phyloP scores from a whole-genome alignment of 64 coral and sea anemone genomes.

The Acropora tenuis region DNA sequence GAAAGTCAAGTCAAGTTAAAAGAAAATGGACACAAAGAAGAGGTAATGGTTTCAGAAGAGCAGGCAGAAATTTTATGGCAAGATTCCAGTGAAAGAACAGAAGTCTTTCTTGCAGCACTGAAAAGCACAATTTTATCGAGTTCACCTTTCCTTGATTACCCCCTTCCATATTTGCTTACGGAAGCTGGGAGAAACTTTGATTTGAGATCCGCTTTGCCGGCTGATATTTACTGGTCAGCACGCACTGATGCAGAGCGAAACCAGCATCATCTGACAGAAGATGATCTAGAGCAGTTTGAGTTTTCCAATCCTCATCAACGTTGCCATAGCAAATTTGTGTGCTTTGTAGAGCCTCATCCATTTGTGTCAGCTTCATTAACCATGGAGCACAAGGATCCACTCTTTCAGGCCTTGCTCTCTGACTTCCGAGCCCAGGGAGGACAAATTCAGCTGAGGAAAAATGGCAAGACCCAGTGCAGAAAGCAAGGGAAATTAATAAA shows the following conservation, averaged over 20 bases:
- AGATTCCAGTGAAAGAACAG: slow-evolving; percentile 26
- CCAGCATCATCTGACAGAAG: slow-evolving; percentile 43
- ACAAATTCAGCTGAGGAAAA: slow-evolving; percentile 63
- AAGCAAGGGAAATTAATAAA: not conserved
- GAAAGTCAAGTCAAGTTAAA: not conserved
- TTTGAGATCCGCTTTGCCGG: slow-evolving; percentile 67
- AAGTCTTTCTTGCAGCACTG: slow-evolving; percentile 66
- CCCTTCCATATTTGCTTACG: slow-evolving; percentile 82
- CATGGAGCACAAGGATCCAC: slow-evolving; percentile 39
- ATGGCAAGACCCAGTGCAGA: not conserved
- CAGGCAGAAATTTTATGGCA: not conserved
- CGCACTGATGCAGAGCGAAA: slow-evolving; percentile 26
- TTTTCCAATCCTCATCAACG: slow-evolving; percentile 32
- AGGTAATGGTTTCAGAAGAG: not conserved
- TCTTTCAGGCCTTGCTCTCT: slow-evolving; percentile 63
- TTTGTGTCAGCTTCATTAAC: slow-evolving; percentile 63
- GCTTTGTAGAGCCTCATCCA: slow-evolving; percentile 69
- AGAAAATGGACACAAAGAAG: not conserved
- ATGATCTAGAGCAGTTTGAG: slow-evolving; percentile 77
- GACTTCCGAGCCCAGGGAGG: slow-evolving; percentile 93
- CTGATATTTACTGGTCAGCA: slow-evolving; percentile 86
- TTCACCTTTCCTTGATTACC: slow-evolving; percentile 84
- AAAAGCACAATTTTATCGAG: slow-evolving; percentile 71
- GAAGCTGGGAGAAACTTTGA: slow-evolving; percentile 69
- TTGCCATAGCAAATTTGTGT: slow-evolving; percentile 40